Evolutionary conservation across 2,113 vertebrate species (phyloP), one percentile per base, ranked within the genome.

Genomic region (Murina feae): DNA sequence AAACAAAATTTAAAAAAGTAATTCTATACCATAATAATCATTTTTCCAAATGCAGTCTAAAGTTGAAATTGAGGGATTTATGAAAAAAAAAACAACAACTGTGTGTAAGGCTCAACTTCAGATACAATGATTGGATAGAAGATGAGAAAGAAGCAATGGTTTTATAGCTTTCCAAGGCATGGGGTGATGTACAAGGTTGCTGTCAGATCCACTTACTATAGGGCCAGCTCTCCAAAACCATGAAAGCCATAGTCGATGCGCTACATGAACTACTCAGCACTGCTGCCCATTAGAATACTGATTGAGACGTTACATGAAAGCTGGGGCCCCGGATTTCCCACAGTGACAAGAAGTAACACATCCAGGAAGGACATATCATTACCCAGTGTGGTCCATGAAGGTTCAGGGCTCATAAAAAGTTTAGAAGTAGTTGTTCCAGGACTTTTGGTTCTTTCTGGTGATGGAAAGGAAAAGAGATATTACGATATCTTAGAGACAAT

Each of bases 341-440:
- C 11, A 30, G 51, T 42, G 11, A 85, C 35, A 79, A 4, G 79
- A 74, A 95, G 88, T 42, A 55, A 71, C 32, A 39, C 44, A 30
- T 60, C 42, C 21, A 51, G 9, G 53, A 44, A 84, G 65, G 71
- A 97, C 85, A 83, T 7, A 72, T 35, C 13, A 88, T 95, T 68
- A 96, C 25, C 88, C 37, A 91, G 23, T 60, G 58, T 90, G 86
- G 82, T 93, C 44, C 66, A 58, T 96, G 81, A 58, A 78, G 89
- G 49, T 75, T 75, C 42, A 85, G 86, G 18, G 18, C 18, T 84
- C 95, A 68, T 91, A 97, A 91, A 95, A 95, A 14, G 89, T 86
- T 96, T 97, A 76, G 21, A 69, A 90, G 68, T 35, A 92, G 82
- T 18, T 90, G 39, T 95, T 96, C 79, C 85, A 89, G 95, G 69